Evolutionary conservation across 2,888 invertebrate species (phyloP).

Genomic region (Orchesellides sinensis): DNA sequence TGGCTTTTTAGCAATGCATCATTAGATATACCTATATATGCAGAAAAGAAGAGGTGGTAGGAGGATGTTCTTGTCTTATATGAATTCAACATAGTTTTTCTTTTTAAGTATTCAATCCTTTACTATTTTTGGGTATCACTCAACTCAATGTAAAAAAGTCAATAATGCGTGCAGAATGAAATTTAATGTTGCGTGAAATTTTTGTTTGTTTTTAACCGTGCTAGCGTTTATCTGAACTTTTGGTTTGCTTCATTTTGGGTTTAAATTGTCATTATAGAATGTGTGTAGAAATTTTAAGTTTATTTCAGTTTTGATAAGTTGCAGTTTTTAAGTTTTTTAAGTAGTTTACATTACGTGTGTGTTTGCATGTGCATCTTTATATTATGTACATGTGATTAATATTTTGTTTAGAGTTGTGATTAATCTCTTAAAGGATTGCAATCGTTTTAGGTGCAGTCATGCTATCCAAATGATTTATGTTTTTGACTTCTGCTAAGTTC

Average conservation of each 20-base stretch:
- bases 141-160: background rate
- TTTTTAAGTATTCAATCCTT: slow-evolving; percentile 36
- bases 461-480: no score
- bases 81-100: slow-evolving; percentile 28
- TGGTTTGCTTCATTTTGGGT: background rate
- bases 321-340: no score
- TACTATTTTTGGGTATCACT: slow-evolving; percentile 49
- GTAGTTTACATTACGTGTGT: no score
- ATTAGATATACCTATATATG: slow-evolving; percentile 35
- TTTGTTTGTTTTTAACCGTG: slow-evolving; percentile 25
- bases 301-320: slow-evolving; percentile 7
- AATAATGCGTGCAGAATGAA: background rate
- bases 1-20: slow-evolving; percentile 28
- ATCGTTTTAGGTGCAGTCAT: no score
- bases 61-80: slow-evolving; percentile 51
- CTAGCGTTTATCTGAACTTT: background rate
- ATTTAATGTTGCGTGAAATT: slow-evolving; percentile 19
- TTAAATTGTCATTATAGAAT: slow-evolving; percentile 1
- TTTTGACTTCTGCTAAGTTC: no score
- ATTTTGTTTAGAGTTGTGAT: no score
- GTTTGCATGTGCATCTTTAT: no score
- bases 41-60: slow-evolving; percentile 32
- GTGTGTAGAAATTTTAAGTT: background rate
- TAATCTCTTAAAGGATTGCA: no score
- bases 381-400: no score